Conservation (phyloP, 2,888 invertebrate species). For the Endotricha flammealis region DNA sequence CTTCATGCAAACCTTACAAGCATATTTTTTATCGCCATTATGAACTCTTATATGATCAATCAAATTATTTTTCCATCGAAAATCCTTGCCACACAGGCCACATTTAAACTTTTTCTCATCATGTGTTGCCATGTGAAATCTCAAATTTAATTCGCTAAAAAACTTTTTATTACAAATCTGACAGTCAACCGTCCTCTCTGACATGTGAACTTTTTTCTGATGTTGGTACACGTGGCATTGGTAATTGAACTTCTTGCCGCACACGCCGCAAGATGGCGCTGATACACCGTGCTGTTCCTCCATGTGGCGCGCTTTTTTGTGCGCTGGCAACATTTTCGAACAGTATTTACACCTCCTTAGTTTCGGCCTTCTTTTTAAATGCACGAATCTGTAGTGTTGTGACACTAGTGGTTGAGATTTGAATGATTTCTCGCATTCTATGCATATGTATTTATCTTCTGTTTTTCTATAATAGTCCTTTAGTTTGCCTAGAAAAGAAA, state of each 20-base stretch:
- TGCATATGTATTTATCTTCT: constrained; percentile 34
- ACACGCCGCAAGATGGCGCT: constrained; percentile 46
- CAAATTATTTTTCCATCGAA: constrained; percentile 34
- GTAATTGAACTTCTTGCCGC: constrained; percentile 45
- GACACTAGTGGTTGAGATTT: constrained; percentile 40
- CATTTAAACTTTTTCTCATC: constrained; percentile 29
- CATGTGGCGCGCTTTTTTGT: constrained; percentile 40
- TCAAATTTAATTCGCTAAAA: constrained; percentile 34
- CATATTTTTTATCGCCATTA: constrained; percentile 51
- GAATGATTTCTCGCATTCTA: constrained; percentile 34
- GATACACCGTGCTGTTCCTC: constrained; percentile 46
- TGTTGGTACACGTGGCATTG: constrained; percentile 41
- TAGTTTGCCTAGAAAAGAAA: constrained; percentile 45
- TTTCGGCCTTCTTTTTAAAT: constrained; percentile 38
- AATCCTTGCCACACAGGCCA: constrained; percentile 24
- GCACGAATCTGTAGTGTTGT: constrained; percentile 49
- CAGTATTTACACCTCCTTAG: constrained; percentile 44
- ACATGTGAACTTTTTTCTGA: constrained; percentile 48
- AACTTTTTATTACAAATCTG: constrained; percentile 68
- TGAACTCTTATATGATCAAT: constrained; percentile 35
- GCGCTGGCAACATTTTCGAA: constrained; percentile 33
- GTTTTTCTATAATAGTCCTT: constrained; percentile 29
- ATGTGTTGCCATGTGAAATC: constrained; percentile 31
- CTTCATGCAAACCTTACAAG: constrained; percentile 52
- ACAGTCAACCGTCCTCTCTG: constrained; percentile 53